Evolutionary conservation across 2,797 vertebrate genomes (phyloP).

Genomic region (Hydrocynus forskahlii): DNA sequence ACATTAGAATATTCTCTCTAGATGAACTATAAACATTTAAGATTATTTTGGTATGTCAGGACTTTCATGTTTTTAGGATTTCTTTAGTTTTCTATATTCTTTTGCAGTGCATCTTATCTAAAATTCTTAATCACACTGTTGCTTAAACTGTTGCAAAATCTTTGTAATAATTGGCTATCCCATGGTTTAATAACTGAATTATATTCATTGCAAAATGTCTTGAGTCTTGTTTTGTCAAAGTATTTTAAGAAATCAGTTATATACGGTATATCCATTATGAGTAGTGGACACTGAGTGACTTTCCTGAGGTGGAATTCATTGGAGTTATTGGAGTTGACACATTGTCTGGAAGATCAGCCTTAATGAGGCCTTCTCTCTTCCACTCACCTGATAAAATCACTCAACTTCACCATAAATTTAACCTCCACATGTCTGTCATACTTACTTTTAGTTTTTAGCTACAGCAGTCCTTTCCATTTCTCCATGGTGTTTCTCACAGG

Average conservation of each 20-base stretch:
- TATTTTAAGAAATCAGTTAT: neutral
- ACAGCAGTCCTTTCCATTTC: neutral
- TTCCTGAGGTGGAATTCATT: conserved; percentile 12
- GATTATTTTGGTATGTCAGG: too few relatives aligned
- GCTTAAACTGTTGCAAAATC: too few relatives aligned
- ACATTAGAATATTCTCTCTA: too few relatives aligned
- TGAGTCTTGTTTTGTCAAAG: neutral
- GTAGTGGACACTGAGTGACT: neutral
- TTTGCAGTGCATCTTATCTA: too few relatives aligned
- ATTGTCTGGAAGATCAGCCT: conserved; percentile 21
- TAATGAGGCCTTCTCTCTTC: conserved; percentile 3
- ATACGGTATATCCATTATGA: neutral
- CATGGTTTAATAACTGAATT: too few relatives aligned
- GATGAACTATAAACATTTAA: too few relatives aligned
- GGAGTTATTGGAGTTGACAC: conserved; percentile 8
- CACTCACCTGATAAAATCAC: conserved; percentile 28
- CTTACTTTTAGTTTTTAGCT: conserved; percentile 1
- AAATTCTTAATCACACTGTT: too few relatives aligned
- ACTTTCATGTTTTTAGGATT: too few relatives aligned
- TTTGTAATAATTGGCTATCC: too few relatives aligned
- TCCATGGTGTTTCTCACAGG: too few relatives aligned
- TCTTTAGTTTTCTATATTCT: too few relatives aligned
- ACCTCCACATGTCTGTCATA: neutral
- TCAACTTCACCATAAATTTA: neutral
- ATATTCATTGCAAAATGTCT: neutral